Evolutionary conservation across 2,888 invertebrate genomes (phyloP).

Genomic region (Patella caerulea): DNA sequence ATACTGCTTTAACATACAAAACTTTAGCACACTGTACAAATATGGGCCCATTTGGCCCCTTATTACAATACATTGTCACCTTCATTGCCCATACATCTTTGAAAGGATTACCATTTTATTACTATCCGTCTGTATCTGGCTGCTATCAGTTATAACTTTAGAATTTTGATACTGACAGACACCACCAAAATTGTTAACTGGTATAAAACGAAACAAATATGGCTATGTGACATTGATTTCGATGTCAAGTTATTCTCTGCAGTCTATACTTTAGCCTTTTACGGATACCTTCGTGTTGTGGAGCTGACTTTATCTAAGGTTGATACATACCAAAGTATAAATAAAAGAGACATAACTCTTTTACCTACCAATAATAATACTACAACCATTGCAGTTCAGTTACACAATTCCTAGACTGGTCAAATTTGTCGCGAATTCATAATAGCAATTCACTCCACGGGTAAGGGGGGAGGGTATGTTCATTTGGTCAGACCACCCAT

Average conservation of each 20-base stretch:
- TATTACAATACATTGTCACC: background rate
- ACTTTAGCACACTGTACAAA: background rate
- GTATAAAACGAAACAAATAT: background rate
- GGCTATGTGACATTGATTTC: background rate
- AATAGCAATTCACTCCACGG: background rate
- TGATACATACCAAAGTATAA: background rate
- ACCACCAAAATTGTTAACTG: background rate
- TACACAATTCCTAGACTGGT: background rate
- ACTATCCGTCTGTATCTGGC: background rate
- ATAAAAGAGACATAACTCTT: background rate
- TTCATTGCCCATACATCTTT: background rate
- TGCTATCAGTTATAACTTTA: background rate
- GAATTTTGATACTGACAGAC: background rate
- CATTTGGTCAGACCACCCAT: background rate
- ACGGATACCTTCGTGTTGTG: background rate
- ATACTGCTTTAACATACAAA: background rate
- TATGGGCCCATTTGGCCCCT: background rate
- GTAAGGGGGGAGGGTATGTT: background rate
- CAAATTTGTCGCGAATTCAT: background rate
- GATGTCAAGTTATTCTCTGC: background rate
- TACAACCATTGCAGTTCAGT: background rate
- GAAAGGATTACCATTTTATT: background rate
- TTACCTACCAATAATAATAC: background rate
- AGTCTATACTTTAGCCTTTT: background rate
- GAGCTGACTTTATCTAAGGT: background rate